Base-by-base conservation (phyloP, 2,888 invertebrate species). In the Cactoblastis cactorum region DNA sequence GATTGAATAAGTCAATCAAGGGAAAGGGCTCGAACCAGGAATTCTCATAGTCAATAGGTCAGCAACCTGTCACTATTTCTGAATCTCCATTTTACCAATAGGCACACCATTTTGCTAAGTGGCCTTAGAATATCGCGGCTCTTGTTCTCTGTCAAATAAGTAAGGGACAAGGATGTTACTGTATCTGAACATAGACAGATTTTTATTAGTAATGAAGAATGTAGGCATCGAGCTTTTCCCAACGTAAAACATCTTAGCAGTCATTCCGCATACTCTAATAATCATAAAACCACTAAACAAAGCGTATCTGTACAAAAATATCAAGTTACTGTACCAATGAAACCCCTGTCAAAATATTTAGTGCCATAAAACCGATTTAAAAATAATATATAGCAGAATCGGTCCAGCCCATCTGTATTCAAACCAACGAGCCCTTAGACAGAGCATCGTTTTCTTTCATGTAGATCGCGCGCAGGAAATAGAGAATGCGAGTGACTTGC, bases 341-440 rank as follows among this genome's bases (percentile, higher is more conserved):
- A 83, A 85, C 74, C 81, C 80, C 70, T 83, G 87, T 89, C 87
- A 82, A 88, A 89, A 88, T 85, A 88, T 89, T 88, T 88, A 71
- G 80, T 80, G 81, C 79, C 83, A 87, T 84, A 85, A 88, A 87
- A 83, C 78, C 80, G 69, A 88, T 87, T 83, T 79, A 75, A 74
- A 76, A 75, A 73, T 83, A 87, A 87, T 80, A 85, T 87, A 86
- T 85, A 83, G 85, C 79, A 73, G 73, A 87, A 86, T 88, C 86
- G 75, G 75, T 76, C 64, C 69, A 64, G 63, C 69, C 57, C 77
- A 83, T 89, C 83, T 80, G 83, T 88, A 88, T 88, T 84, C 88
- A 74, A 64, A 67, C 66, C 77, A 63, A 77, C 74, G 68, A 68
- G 37, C 15, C 2, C 9, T 17, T 37, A 37, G 37, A 37, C 15